Percentiles rank a stretch among this genome's conserved stretches.
Evolutionary conservation across 2,888 invertebrate species (phyloP).

Genomic region (Dermolepida albohirtum): DNA sequence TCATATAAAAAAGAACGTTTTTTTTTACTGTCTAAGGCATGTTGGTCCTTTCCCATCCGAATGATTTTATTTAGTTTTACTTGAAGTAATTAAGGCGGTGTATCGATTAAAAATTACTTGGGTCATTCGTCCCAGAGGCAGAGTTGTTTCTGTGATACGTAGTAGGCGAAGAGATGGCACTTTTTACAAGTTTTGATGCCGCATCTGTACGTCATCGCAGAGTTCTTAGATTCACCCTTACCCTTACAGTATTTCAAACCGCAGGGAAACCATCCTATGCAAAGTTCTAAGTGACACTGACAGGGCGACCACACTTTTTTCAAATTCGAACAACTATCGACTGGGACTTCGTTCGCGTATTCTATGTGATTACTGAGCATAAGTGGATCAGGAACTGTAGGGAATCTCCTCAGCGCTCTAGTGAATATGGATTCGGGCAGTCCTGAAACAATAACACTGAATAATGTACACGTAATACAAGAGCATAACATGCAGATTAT

Average conservation of each 20-base stretch:
- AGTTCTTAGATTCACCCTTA: constrained; percentile 68
- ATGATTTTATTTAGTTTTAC: constrained; percentile 24
- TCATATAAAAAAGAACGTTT: constrained; percentile 39
- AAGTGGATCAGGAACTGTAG: constrained; percentile 62
- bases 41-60: constrained; percentile 59
- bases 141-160: constrained; percentile 83
- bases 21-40: constrained; percentile 58
- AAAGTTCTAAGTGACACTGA: constrained; percentile 86
- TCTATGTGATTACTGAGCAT: constrained; percentile 31
- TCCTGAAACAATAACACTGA: constrained; percentile 66
- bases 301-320: constrained; percentile 80
- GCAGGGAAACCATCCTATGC: constrained; percentile 97
- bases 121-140: constrained; percentile 86
- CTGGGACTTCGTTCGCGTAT: constrained; percentile 46
- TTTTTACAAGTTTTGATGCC: constrained; percentile 96
- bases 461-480: too few relatives aligned
- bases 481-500: too few relatives aligned
- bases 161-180: constrained; percentile 89
- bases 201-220: constrained; percentile 81
- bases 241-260: constrained; percentile 92
- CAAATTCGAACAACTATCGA: constrained; percentile 73
- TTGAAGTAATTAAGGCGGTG: constrained; percentile 42
- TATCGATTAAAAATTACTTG: constrained; percentile 45
- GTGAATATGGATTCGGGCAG: constrained; percentile 79
- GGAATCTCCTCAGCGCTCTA: constrained; percentile 79